phyloP scores from a whole-genome alignment of 2,797 vertebrate species.

The Siniperca obscura region DNA sequence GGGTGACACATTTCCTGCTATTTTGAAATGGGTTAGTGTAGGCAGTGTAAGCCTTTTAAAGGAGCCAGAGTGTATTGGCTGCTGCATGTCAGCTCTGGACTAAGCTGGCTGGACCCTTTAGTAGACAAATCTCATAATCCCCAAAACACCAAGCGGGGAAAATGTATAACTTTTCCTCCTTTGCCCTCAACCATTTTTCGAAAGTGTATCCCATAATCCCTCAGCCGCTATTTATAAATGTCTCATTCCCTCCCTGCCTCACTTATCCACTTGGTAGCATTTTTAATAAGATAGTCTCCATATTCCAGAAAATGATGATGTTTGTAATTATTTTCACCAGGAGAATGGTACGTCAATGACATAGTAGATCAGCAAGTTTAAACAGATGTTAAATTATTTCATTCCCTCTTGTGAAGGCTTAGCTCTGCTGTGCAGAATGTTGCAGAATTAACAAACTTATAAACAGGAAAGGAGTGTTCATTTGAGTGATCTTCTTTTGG shows the following conservation, averaged over 20 bases:
- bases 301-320: constrained; percentile 12
- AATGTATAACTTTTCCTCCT: constrained; percentile 62
- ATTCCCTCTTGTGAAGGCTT: constrained; percentile 3
- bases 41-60: constrained; percentile 58
- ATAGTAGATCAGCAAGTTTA: background rate
- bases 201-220: constrained; percentile 58
- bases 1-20: background rate
- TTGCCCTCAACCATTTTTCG: constrained; percentile 48
- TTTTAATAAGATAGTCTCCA: constrained; percentile 14
- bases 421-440: background rate
- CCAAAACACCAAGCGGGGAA: constrained; percentile 55
- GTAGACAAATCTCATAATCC: constrained; percentile 77
- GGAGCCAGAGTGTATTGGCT: constrained; percentile 45
- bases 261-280: background rate
- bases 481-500: background rate
- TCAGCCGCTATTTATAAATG: constrained; percentile 44
- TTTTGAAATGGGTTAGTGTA: constrained; percentile 32
- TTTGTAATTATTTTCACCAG: background rate
- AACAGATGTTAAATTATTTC: background rate
- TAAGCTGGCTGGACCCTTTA: constrained; percentile 64
- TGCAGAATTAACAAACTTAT: background rate
- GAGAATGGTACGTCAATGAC: background rate
- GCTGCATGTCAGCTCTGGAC: constrained; percentile 58
- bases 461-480: background rate
- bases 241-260: constrained; percentile 13